Percentiles rank a stretch among this genome's conserved stretches.
These are phyloP conservation scores for Lepidurus apus DNA, from an alignment of 1,140 invertebrate genomes.

Conservation along the genomic window DNA sequence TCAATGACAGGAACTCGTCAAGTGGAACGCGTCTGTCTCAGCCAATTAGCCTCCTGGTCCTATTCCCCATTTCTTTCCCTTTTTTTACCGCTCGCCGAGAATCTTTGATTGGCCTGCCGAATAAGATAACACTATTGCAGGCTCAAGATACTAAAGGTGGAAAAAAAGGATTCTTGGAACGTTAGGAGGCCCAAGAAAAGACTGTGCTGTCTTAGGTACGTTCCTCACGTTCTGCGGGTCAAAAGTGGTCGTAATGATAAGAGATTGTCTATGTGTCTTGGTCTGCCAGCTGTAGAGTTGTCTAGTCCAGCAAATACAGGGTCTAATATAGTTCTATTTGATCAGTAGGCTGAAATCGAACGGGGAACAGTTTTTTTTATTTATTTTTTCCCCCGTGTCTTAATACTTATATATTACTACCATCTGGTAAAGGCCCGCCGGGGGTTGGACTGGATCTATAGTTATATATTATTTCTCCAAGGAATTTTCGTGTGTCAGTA, in stretches of 20 bases:
- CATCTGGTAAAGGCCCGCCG: not conserved
- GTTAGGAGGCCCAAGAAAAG: not conserved
- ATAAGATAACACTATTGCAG: not conserved
- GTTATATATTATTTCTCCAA: not conserved
- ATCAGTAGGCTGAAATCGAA: not conserved
- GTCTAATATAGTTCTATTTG: not conserved
- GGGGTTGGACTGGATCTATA: not conserved
- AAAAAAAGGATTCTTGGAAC: not conserved
- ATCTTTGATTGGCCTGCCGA: conserved; percentile 16
- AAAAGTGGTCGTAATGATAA: conserved; percentile 11
- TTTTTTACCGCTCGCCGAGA: not conserved
- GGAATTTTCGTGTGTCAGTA: not conserved
- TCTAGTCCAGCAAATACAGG: not conserved
- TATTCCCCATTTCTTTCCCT: not conserved
- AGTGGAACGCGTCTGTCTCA: not conserved
- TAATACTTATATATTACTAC: not conserved
- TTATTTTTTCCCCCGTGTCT: not conserved
- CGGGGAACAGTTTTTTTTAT: not conserved
- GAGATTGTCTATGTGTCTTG: conserved; percentile 4
- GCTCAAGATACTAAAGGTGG: not conserved
- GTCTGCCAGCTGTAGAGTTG: not conserved
- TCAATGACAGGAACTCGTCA: not conserved
- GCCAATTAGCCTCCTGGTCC: not conserved
- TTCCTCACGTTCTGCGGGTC: not conserved
- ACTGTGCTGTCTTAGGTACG: not conserved